phyloP scores from a whole-genome alignment of 2,113 vertebrate genomes.

The Mesoclemmys tuberculata region DNA sequence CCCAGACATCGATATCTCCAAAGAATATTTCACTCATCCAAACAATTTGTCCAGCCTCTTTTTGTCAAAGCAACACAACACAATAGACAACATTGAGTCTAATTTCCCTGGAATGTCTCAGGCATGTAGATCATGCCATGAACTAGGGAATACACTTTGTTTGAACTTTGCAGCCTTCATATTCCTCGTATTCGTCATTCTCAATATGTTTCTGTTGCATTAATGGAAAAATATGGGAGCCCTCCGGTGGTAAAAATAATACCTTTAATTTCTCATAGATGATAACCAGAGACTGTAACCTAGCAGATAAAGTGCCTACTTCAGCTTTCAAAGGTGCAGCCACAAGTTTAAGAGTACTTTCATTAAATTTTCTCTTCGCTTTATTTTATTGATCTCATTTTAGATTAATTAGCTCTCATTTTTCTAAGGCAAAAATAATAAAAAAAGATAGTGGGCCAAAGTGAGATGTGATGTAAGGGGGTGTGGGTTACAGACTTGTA shows the following conservation, averaged over 20 bases:
- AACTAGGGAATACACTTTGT: not conserved
- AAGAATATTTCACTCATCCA: not conserved
- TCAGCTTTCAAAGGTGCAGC: conserved; percentile 38
- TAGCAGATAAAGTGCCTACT: conserved; percentile 37
- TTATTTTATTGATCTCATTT: not conserved
- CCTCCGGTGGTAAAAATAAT: conserved; percentile 58
- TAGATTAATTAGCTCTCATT: not conserved
- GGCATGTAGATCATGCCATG: not conserved
- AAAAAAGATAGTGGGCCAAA: not conserved
- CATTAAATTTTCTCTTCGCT: not conserved
- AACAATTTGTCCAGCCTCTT: not conserved
- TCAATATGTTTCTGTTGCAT: conserved; percentile 50
- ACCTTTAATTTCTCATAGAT: conserved; percentile 56
- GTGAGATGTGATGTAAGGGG: not conserved
- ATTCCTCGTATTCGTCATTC: conserved; percentile 22
- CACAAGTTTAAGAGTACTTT: conserved; percentile 29
- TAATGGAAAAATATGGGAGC: conserved; percentile 64
- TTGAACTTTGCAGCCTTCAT: conserved; percentile 36
- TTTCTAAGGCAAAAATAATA: not conserved
- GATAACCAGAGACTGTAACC: conserved; percentile 40
- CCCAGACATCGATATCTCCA: not conserved
- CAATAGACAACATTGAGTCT: not conserved
- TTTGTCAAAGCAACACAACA: not conserved
- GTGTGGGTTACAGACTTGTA: not conserved
- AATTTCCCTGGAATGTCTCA: not conserved